phyloP scores from a whole-genome alignment of 2,797 vertebrate species.

The Dendrocincla tyrannina region DNA sequence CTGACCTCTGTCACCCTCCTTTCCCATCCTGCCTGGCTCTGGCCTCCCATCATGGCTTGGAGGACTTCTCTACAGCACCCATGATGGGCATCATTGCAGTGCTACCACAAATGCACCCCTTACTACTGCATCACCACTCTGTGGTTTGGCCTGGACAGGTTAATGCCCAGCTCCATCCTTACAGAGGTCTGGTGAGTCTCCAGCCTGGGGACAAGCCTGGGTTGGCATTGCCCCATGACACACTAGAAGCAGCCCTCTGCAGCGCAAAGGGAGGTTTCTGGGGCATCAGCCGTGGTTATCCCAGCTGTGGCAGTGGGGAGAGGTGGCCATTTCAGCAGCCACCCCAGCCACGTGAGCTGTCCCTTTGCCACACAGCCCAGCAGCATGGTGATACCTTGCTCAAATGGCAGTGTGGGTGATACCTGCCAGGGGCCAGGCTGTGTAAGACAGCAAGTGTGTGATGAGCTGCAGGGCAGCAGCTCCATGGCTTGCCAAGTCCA shows the following conservation, averaged over 20 bases:
- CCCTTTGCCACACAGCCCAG: not conserved
- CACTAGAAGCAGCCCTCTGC: not conserved
- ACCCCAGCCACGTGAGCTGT: not conserved
- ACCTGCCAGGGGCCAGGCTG: not conserved
- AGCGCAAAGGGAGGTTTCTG: not conserved
- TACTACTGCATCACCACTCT: not conserved
- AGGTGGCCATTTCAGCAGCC: not conserved
- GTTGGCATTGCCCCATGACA: not conserved
- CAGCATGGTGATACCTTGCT: not conserved
- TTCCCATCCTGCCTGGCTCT: not conserved
- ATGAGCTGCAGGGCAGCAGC: conserved; percentile 13
- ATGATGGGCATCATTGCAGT: not conserved
- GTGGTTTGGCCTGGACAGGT: not conserved
- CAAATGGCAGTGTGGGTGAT: rapidly evolving
- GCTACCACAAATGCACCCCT: not conserved
- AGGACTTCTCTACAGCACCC: not conserved
- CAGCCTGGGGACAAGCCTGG: not conserved
- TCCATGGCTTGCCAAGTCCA: not conserved
- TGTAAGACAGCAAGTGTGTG: not conserved
- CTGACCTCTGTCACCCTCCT: not conserved
- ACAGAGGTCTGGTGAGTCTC: rapidly evolving
- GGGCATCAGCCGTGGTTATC: rapidly evolving
- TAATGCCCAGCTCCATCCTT: not conserved
- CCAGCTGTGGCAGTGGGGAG: not conserved
- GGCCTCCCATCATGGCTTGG: not conserved